Conservation (phyloP, 2,113 vertebrate species). For the Ibidorhyncha struthersii region DNA sequence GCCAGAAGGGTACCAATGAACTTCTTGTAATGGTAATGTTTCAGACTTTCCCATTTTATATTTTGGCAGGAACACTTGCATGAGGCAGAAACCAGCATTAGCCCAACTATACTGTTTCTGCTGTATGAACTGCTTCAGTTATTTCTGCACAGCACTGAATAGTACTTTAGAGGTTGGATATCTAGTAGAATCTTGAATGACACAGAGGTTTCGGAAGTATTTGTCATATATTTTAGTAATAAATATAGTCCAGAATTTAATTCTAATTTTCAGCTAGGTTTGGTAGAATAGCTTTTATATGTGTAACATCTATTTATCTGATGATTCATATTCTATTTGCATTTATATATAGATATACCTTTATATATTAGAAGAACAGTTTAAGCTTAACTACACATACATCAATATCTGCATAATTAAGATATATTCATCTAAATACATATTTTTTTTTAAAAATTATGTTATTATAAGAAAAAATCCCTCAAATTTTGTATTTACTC, state of each 20-base stretch:
- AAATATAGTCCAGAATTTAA: not conserved
- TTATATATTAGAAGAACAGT: not conserved
- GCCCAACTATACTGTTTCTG: not conserved
- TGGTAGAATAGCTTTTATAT: not conserved
- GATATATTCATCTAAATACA: not conserved
- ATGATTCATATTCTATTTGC: not conserved
- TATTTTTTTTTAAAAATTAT: not conserved
- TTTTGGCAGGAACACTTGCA: not conserved
- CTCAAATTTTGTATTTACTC: not conserved
- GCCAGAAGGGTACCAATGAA: not conserved
- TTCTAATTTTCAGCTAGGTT: not conserved
- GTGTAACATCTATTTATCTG: not conserved
- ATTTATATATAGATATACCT: not conserved
- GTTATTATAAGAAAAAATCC: not conserved
- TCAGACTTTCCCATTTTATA: not conserved
- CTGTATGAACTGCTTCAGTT: not conserved
- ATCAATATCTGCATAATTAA: not conserved
- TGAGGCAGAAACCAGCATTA: not conserved
- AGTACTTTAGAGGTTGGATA: not conserved
- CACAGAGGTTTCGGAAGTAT: not conserved
- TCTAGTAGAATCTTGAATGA: not conserved
- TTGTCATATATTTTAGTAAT: not conserved
- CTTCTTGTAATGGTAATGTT: not conserved
- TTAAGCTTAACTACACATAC: not conserved
- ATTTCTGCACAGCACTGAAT: not conserved